phyloP scores from a whole-genome alignment of 2,797 vertebrate genomes.

The Myioborus melanocephalus region DNA sequence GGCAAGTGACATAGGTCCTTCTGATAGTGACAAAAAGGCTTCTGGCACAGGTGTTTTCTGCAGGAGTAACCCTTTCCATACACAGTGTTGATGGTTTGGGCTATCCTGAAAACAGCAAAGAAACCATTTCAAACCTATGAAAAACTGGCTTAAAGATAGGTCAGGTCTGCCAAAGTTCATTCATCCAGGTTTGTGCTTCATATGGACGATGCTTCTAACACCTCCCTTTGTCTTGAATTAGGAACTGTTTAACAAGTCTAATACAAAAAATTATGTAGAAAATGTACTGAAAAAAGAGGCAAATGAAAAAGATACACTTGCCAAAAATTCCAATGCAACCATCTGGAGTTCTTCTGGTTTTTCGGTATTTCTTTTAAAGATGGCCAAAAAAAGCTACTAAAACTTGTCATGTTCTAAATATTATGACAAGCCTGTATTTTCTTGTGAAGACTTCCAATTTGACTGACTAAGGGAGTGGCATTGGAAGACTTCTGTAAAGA shows the following conservation, averaged over 20 bases:
- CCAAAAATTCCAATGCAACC: neutral
- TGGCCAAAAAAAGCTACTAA: neutral
- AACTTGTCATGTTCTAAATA: neutral
- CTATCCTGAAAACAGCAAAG: neutral
- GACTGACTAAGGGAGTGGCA: neutral
- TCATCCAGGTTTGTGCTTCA: neutral
- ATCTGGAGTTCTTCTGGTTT: neutral
- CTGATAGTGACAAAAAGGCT: neutral
- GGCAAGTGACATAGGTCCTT: neutral
- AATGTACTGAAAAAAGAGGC: neutral
- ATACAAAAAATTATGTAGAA: neutral
- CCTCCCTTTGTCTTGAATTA: neutral
- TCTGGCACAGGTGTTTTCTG: neutral
- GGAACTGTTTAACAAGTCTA: neutral
- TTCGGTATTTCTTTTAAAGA: neutral
- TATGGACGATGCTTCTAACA: neutral
- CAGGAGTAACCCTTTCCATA: neutral
- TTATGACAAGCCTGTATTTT: neutral
- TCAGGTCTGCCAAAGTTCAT: neutral
- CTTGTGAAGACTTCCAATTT: neutral
- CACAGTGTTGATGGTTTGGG: neutral
- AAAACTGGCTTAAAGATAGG: neutral
- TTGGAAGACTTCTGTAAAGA: neutral
- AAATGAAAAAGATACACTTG: neutral
- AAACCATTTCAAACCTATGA: neutral